Conservation (phyloP, 1,140 invertebrate species). For the Armadillidium nasatum region DNA sequence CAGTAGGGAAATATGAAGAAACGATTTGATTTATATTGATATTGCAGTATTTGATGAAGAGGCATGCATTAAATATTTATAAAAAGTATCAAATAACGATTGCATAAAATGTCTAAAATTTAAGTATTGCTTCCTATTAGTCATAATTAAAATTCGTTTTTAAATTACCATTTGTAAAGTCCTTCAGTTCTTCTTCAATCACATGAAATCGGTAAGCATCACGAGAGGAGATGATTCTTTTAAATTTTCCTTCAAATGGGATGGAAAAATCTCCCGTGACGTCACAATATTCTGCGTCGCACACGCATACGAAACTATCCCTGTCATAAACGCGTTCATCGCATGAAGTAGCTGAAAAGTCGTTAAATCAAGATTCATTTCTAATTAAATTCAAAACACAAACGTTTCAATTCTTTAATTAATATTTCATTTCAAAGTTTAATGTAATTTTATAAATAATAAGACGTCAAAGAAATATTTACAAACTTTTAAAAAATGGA, state of each 20-base stretch:
- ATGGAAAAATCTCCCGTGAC: neutral
- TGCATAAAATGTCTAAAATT: too few relatives aligned
- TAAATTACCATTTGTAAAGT: neutral
- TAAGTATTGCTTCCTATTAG: too few relatives aligned
- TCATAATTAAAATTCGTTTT: too few relatives aligned
- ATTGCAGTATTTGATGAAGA: neutral
- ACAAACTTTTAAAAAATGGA: too few relatives aligned
- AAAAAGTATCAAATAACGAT: too few relatives aligned
- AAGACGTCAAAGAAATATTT: too few relatives aligned
- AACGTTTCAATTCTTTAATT: too few relatives aligned
- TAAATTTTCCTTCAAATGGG: neutral
- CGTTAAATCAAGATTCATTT: too few relatives aligned
- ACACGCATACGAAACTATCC: conserved; percentile 33
- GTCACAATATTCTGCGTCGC: conserved; percentile 31
- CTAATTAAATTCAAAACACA: too few relatives aligned
- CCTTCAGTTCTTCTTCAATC: neutral
- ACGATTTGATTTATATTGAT: neutral
- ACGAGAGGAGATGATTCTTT: conserved; percentile 1
- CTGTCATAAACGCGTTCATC: conserved; percentile 5
- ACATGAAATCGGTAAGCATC: neutral
- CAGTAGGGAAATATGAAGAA: neutral
- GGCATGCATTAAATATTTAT: too few relatives aligned
- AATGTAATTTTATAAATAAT: too few relatives aligned
- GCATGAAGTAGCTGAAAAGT: conserved; percentile 7
- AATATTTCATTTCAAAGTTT: too few relatives aligned